These are phyloP conservation scores for Limulus polyphemus DNA, from an alignment of 2,888 invertebrate genomes.

Conservation along the genomic window DNA sequence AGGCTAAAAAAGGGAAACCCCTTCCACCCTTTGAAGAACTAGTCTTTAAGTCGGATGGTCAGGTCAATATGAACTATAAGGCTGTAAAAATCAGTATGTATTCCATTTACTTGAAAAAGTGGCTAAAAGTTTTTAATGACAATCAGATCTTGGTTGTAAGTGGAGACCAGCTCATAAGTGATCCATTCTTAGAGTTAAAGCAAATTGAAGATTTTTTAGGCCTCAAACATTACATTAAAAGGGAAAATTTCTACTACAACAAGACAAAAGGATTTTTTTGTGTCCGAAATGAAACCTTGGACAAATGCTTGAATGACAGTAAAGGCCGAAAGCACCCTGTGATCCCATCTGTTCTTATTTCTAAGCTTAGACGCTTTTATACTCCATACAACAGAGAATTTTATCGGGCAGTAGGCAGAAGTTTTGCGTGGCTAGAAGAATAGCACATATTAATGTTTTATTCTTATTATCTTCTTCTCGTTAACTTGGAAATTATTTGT, in stretches of 20 bases:
- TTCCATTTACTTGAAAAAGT: constrained; percentile 72
- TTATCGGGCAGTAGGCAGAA: constrained; percentile 81
- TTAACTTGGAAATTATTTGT: too few species aligned
- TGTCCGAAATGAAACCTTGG: constrained; percentile 42
- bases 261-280: constrained; percentile 94
- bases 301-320: constrained; percentile 77
- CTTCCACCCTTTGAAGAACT: constrained; percentile 17
- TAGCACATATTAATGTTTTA: background rate
- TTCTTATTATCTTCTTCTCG: too few species aligned
- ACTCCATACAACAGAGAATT: constrained; percentile 82
- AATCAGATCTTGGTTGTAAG: constrained; percentile 89
- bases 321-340: constrained; percentile 74
- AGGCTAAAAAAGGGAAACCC: constrained; percentile 20
- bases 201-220: constrained; percentile 78
- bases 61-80: constrained; percentile 38
- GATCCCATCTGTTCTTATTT: constrained; percentile 63
- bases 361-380: constrained; percentile 70
- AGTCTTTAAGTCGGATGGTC: constrained; percentile 27
- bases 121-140: constrained; percentile 84
- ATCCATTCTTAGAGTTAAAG: constrained; percentile 73
- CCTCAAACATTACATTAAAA: constrained; percentile 53
- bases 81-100: constrained; percentile 63
- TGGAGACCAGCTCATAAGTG: constrained; percentile 78
- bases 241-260: constrained; percentile 91
- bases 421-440: constrained; percentile 77